These are phyloP conservation scores for Nyctereutes procyonoides DNA, from an alignment of 2,113 vertebrate genomes.

Conservation along the genomic window DNA sequence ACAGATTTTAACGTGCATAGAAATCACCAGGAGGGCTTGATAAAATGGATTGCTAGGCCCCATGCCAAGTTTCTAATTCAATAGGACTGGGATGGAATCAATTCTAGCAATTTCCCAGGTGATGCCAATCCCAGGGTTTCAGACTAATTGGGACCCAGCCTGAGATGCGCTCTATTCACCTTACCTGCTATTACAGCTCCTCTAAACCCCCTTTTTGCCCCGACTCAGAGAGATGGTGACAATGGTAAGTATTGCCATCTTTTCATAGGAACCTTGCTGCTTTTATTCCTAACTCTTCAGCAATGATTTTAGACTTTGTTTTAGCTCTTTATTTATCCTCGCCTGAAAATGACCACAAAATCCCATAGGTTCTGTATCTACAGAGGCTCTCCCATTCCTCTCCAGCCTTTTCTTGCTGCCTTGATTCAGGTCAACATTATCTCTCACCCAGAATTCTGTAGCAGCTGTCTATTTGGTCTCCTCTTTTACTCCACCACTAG, in stretches of 20 bases:
- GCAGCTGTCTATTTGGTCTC: background rate
- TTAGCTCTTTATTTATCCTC: background rate
- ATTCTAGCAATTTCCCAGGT: background rate
- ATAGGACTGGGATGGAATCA: background rate
- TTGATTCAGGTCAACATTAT: background rate
- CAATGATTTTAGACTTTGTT: background rate
- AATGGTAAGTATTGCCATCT: background rate
- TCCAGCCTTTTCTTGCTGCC: background rate
- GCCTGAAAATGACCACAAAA: background rate
- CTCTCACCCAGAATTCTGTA: background rate
- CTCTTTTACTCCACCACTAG: background rate
- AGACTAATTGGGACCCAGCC: background rate
- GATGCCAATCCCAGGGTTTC: background rate
- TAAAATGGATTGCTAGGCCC: background rate
- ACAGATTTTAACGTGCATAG: slow-evolving; percentile 8
- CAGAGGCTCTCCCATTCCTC: background rate
- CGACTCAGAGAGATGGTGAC: background rate
- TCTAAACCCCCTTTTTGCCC: background rate
- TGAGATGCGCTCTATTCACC: background rate
- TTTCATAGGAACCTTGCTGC: background rate
- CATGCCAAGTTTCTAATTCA: background rate
- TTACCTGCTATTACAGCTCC: background rate
- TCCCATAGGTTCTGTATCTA: background rate
- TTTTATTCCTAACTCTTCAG: background rate
- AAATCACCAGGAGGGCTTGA: background rate